phyloP scores from a whole-genome alignment of 2,797 vertebrate species.

The Bovichtus diacanthus region DNA sequence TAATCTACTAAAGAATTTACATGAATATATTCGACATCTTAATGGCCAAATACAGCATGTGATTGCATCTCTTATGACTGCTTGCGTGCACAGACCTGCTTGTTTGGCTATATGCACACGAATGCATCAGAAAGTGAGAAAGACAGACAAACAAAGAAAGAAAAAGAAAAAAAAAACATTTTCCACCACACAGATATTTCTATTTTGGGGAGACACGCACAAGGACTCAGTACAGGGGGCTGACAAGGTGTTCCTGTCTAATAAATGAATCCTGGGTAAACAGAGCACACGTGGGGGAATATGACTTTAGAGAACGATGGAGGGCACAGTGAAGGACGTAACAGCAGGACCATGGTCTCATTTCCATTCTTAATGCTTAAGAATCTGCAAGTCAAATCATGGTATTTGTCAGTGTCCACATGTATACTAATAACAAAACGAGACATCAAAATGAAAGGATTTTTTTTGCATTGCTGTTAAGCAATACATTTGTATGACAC shows the following conservation, averaged over 20 bases:
- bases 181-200: slow-evolving; percentile 8
- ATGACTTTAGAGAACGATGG: slow-evolving; percentile 19
- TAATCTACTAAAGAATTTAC: not conserved
- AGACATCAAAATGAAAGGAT: not conserved
- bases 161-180: not conserved
- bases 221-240: slow-evolving; percentile 20
- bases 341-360: not conserved
- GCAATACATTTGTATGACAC: not conserved
- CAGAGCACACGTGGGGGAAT: slow-evolving; percentile 25
- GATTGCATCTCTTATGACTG: not conserved
- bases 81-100: not conserved
- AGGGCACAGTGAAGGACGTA: slow-evolving; percentile 28
- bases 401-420: not conserved
- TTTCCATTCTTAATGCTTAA: not conserved
- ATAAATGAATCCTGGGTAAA: slow-evolving; percentile 52
- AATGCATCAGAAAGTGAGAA: slow-evolving; percentile 17
- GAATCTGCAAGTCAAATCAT: slow-evolving; percentile 4
- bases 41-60: not conserved
- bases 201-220: slow-evolving; percentile 50
- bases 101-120: not conserved
- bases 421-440: not conserved
- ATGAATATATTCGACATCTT: not conserved
- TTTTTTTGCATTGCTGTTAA: not conserved
- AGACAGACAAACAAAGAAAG: not conserved
- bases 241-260: slow-evolving; percentile 47